Base-by-base conservation (phyloP, 2,113 vertebrate genomes). In the Willisornis vidua region DNA sequence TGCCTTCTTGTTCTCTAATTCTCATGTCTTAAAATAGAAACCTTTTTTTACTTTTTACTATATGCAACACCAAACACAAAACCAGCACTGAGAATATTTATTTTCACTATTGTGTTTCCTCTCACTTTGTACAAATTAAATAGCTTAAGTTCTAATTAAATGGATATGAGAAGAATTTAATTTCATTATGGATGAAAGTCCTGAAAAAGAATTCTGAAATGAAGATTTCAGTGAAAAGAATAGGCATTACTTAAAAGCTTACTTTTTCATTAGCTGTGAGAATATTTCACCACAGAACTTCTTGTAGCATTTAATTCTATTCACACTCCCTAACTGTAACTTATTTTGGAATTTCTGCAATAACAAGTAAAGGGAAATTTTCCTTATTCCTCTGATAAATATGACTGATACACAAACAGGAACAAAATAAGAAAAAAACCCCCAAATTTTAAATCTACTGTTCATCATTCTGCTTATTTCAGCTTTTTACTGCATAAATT, bases 361-460 rank as follows among this genome's bases (percentile, higher is more conserved):
- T 22, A 71, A 37, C 3, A 93, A 18, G 20, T 43, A 55, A 72
- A 68, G 13, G 15, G n/a, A 85, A 48, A 31, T 82, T 83, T 79
- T 71, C 28, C 17, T 79, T 67, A 45, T 4, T 48, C 9, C 6
- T 74, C 26, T 65, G 31, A 54, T 16, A 75, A 63, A 79, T 13
- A 19, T 33, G 23, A 51, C 12, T 59, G 5, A 19, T 61, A 73
- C 9, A 61, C 8, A 70, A 68, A 45, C 3, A 87, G 14, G 7
- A 10, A 24, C 41, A 54, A 45, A 54, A 51, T 26, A 51, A 1
- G 2, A 5, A n/a, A 6, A 33, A 55, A 66, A 0, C 5, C 1
- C 5, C 7, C 49, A 23, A 49, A 11, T 43, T 24, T 37, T 49
- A 83, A 66, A 18, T 39, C 43, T 9, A 45, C 12, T 3, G 29